Conservation (phyloP, 2,113 vertebrate species). For the Hucho hucho region DNA sequence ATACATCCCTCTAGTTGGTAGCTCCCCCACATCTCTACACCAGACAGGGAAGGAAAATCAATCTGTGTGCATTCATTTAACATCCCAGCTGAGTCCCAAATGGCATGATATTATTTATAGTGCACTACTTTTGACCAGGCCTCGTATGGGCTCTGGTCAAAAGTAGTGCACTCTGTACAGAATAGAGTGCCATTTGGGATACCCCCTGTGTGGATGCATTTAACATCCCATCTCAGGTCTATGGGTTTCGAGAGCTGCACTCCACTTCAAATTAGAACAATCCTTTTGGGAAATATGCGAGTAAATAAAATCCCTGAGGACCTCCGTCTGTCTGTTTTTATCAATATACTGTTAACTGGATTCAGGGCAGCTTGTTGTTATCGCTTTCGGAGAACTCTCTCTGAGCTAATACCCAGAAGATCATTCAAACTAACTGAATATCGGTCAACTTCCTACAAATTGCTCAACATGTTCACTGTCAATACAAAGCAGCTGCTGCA, state of each 20-base stretch:
- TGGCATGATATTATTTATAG: too few relatives aligned
- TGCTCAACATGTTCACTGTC: background rate
- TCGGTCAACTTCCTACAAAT: background rate
- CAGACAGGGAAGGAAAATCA: constrained; percentile 7
- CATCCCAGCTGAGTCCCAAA: background rate
- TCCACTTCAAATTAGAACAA: background rate
- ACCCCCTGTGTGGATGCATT: background rate
- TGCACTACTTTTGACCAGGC: too few relatives aligned
- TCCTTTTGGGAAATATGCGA: constrained; percentile 10
- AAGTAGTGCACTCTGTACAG: too few relatives aligned
- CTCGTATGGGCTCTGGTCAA: too few relatives aligned
- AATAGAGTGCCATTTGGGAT: too few relatives aligned
- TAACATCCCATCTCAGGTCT: background rate
- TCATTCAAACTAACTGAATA: background rate
- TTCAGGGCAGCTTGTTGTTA: background rate
- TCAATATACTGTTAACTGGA: background rate
- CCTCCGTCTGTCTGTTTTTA: background rate
- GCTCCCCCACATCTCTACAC: background rate
- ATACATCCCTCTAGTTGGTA: constrained; percentile 6
- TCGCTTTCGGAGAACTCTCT: background rate
- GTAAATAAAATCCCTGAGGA: constrained; percentile 4
- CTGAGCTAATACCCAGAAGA: background rate
- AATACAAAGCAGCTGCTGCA: background rate
- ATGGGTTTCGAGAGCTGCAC: background rate
- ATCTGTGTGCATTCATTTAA: background rate